Evolutionary conservation across 2,888 invertebrate genomes (phyloP), one percentile per base, ranked within the genome.

Genomic region (Lymantria dispar): DNA sequence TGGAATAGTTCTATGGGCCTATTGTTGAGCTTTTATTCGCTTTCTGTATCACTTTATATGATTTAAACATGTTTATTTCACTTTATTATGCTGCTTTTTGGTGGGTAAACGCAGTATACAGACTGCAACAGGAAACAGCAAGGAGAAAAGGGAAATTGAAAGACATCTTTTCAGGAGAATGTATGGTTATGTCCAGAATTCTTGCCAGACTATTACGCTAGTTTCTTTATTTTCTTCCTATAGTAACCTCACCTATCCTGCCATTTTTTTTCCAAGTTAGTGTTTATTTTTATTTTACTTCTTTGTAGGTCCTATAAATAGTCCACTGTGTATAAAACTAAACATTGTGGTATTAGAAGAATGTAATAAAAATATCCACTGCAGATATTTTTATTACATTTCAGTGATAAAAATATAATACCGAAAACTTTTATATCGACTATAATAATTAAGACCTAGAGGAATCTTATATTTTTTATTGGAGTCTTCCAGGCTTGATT

Each of bases 111-210:
- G 92, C 94, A 94, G 94, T 94, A 91, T 94, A 94, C 93, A 94
- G 95, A 92, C 93, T 94, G 91, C 95, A 94, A 89, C 95, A 95
- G 91, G 95, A 95, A 91, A 92, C 92, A 82, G 94, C 94, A 86
- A 95, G 95, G 93, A 95, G 95, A 93, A 95, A 95, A 93, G 94
- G 94, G 90, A 95, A 95, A 94, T 94, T 96, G 91, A 95, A 95
- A 94, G 95, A 96, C 93, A 95, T 95, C 92, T 95, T 96, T 93
- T 94, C 95, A 85, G 94, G 95, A 87, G 95, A 96, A 93, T 95
- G 95, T 93, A 95, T 95, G 94, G 93, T 94, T 93, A 91, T 72
- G 76, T 78, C 76, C 82, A 82, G 78, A 86, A 81, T 85, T 85
- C 73, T 84, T 87, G 82, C 80, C 80, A 83, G 81, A 80, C 85